These are phyloP conservation scores for Python bivittatus DNA, from an alignment of 2,113 vertebrate species.

Conservation along the genomic window DNA sequence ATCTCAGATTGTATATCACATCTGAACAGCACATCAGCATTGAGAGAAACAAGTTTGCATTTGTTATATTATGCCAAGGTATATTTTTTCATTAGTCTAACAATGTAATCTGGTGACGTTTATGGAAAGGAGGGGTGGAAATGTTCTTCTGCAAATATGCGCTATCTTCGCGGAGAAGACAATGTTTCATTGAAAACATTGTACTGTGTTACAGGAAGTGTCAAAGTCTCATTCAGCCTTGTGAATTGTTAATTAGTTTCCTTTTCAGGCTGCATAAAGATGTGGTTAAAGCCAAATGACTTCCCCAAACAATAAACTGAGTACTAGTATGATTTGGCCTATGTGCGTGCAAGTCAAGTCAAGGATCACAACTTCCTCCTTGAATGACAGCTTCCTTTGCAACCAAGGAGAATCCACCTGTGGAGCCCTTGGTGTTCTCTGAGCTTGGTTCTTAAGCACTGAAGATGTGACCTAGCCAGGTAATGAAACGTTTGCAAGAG, in stretches of 20 bases:
- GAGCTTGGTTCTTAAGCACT: too few species aligned
- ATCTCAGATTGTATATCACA: neutral
- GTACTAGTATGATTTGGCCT: conserved; percentile 42
- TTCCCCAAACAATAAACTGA: conserved; percentile 60
- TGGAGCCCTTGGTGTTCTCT: too few species aligned
- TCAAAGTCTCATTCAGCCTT: conserved; percentile 34
- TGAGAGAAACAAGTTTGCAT: neutral
- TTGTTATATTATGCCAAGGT: conserved; percentile 26
- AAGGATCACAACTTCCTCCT: conserved; percentile 59
- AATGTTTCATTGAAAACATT: conserved; percentile 47
- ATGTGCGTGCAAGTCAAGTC: conserved; percentile 30
- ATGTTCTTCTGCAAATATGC: conserved; percentile 47
- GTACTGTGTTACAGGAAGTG: conserved; percentile 52
- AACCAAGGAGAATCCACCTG: neutral
- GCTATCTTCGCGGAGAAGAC: conserved; percentile 34
- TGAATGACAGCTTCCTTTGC: conserved; percentile 47
- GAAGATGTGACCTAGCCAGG: too few species aligned
- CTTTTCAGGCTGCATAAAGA: conserved; percentile 62
- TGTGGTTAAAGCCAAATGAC: conserved; percentile 58
- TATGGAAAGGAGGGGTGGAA: neutral
- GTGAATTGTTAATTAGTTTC: conserved; percentile 52
- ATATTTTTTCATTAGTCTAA: conserved; percentile 27
- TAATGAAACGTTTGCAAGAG: too few species aligned
- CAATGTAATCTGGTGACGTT: neutral
- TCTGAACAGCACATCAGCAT: neutral